Evolutionary conservation across 2,113 vertebrate genomes (phyloP).

Genomic region (Astur gentilis): DNA sequence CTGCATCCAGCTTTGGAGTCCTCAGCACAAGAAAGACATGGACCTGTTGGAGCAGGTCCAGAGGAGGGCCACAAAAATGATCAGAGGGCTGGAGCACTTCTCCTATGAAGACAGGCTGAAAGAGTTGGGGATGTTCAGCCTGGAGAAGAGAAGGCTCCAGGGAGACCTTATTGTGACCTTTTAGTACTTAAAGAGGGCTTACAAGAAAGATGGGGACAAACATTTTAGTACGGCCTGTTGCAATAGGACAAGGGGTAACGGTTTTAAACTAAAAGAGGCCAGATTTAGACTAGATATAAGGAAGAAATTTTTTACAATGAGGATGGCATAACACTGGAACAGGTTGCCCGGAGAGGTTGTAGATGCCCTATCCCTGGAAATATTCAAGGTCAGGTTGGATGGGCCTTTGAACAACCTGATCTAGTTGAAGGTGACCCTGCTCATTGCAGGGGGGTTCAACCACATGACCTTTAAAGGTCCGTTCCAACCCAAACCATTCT

Average conservation of each 20-base stretch:
- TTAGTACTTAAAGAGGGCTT: neutral
- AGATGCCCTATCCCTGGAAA: neutral
- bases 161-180: neutral
- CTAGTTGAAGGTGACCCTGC: neutral
- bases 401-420: neutral
- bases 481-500: neutral
- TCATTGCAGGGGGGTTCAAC: neutral
- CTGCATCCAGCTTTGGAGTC: neutral
- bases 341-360: neutral
- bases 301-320: neutral
- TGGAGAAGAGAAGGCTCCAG: neutral
- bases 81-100: neutral
- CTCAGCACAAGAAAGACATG: neutral
- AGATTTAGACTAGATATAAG: neutral
- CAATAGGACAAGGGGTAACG: neutral
- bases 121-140: neutral
- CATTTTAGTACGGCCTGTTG: neutral
- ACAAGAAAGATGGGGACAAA: neutral
- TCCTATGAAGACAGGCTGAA: neutral
- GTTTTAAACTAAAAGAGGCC: neutral
- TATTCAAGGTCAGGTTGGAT: neutral
- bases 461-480: neutral
- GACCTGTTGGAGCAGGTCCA: fast-evolving
- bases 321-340: neutral
- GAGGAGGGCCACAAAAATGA: neutral